These are phyloP conservation scores for Aphyosemion australe DNA, from an alignment of 2,113 vertebrate species.

Conservation along the genomic window DNA sequence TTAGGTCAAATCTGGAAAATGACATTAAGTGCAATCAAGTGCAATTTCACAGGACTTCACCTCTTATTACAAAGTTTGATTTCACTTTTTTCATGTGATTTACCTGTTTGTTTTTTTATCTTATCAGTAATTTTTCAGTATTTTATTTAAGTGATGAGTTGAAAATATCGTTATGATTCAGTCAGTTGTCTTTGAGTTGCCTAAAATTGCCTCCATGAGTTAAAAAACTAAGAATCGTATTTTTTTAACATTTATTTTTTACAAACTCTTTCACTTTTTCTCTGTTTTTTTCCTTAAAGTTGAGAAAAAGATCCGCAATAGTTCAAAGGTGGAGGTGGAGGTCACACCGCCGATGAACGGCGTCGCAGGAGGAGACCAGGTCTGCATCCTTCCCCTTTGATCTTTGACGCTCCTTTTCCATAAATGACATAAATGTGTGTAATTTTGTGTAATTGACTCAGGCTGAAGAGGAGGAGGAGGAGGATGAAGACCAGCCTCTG, in stretches of 20 bases:
- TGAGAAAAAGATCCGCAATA: constrained; percentile 87
- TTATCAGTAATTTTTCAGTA: too few relatives aligned
- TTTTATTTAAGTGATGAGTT: too few relatives aligned
- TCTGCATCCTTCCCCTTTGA: constrained; percentile 17
- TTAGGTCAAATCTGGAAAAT: too few relatives aligned
- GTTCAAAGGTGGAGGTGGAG: constrained; percentile 88
- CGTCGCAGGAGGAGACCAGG: constrained; percentile 77
- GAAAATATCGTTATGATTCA: too few relatives aligned
- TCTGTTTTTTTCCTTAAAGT: constrained; percentile 15
- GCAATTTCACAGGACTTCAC: too few relatives aligned
- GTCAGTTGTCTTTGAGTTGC: too few relatives aligned
- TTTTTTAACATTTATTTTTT: background rate
- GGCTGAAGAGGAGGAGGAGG: constrained; percentile 79
- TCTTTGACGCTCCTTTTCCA: background rate
- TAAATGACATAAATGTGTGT: background rate
- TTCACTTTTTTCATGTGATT: too few relatives aligned
- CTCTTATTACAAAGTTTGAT: too few relatives aligned
- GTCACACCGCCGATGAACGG: constrained; percentile 92
- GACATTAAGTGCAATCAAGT: too few relatives aligned
- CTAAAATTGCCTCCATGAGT: too few relatives aligned
- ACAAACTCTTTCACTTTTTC: background rate
- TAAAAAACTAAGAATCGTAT: too few relatives aligned
- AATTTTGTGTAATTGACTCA: constrained; percentile 29
- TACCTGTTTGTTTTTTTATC: too few relatives aligned
- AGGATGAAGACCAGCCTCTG: constrained; percentile 89